Evolutionary conservation across 2,888 invertebrate species (phyloP), one percentile per base, ranked within the genome.

Genomic region (Hyalella azteca): DNA sequence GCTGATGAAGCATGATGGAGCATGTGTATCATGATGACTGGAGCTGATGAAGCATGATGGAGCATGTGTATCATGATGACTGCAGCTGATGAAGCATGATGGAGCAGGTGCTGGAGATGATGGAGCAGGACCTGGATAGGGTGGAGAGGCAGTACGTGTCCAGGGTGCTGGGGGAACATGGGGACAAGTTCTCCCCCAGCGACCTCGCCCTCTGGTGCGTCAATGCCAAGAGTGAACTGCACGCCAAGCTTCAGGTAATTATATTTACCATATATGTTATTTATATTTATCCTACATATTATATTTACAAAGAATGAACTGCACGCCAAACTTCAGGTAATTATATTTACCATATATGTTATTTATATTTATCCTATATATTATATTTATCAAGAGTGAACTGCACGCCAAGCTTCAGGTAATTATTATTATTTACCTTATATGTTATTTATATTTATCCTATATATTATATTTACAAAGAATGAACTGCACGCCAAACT

Each of bases 141-240:
- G 80, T 79, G 11, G 83, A 83, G 76, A 79, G 80, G 78, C 78
- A 81, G 59, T 83, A 81, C 59, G 80, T 81, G n/a, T 83, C 81
- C 77, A 77, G 79, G 11, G 79, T 80, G 15, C 77, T 83, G 78
- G 77, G 78, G 26, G 81, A 80, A 5, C 79, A 77, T 11, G 73
- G 54, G 4, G 78, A 49, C 9, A 79, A 79, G 4, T 83, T 83
- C 79, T 79, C 78, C 73, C 81, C 73, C 79, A 80, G 81, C 39
- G 77, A 81, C 59, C 81, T 83, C 81, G 83, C 83, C 9, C 80
- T 73, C 22, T 83, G 83, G 83, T 80, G 80, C n/a, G 39, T 78
- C 2, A 78, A 77, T 40, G 78, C 81, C 2, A 80, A 81, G 54
- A 81, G 77, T 73, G 79, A 78, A 19, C 73, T 83, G 29, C 81